Evolutionary conservation across 2,888 invertebrate genomes (phyloP).

Genomic region (Vandiemenella viatica): DNA sequence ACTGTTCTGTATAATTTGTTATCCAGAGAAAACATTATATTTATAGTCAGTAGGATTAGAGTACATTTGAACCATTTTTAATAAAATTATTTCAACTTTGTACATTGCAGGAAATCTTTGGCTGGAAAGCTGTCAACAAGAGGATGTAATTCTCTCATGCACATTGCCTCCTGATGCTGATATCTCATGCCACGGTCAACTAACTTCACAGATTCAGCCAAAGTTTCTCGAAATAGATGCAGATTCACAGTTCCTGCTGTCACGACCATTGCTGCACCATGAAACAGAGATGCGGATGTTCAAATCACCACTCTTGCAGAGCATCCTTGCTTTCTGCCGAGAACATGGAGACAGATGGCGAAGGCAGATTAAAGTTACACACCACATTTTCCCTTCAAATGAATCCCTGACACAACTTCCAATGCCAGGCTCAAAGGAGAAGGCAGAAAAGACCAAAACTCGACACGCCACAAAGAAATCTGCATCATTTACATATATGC

Average conservation of each 20-base stretch:
- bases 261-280: conserved; percentile 43
- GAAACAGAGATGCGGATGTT: conserved; percentile 46
- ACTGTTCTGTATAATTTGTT: no score
- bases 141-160: conserved; percentile 49
- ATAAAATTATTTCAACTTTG: no score
- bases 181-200: conserved; percentile 22
- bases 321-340: conserved; percentile 48
- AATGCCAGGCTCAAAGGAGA: conserved; percentile 24
- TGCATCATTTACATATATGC: conserved; percentile 29
- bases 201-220: conserved; percentile 18
- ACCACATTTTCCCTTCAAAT: conserved; percentile 21
- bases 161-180: conserved; percentile 35
- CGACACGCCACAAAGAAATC: conserved; percentile 29
- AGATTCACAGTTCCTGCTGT: conserved; percentile 38
- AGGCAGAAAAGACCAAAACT: conserved; percentile 25
- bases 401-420: conserved; percentile 27
- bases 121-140: conserved; percentile 43
- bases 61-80: no score
- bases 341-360: conserved; percentile 28
- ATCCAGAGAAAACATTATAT: no score
- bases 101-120: conserved; percentile 35
- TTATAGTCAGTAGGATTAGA: no score
- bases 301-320: conserved; percentile 45
- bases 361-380: conserved; percentile 24
- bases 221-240: conserved; percentile 36